Evolutionary conservation across 2,797 vertebrate genomes (phyloP).

Genomic region (Mallotus villosus): DNA sequence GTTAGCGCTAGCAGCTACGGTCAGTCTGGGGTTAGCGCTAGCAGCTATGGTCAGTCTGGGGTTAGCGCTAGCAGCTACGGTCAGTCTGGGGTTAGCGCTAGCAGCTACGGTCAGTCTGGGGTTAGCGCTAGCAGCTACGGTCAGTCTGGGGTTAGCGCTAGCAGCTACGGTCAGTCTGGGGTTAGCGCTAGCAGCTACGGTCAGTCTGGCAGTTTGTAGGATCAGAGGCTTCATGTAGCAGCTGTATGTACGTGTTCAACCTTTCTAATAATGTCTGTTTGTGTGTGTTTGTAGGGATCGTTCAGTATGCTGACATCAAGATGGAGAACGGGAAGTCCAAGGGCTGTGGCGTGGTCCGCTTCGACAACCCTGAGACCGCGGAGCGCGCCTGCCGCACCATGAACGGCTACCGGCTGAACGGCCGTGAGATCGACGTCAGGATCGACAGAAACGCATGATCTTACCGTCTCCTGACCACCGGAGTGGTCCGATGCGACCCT

Average conservation of each 20-base stretch:
- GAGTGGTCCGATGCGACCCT: no score
- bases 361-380: slow-evolving; percentile 92
- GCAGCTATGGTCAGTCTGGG: no score
- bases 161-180: no score
- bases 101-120: no score
- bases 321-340: slow-evolving; percentile 99
- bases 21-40: no score
- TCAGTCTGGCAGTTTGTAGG: no score
- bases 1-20: no score
- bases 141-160: no score
- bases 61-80: no score
- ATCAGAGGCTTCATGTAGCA: background rate
- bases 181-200: no score
- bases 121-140: no score
- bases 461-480: slow-evolving; percentile 30
- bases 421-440: slow-evolving; percentile 94
- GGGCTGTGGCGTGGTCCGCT: slow-evolving; percentile 94
- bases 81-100: no score
- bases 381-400: slow-evolving; percentile 94
- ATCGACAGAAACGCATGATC: slow-evolving; percentile 93
- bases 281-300: slow-evolving; percentile 77
- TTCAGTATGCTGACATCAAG: slow-evolving; percentile 97
- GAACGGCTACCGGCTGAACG: slow-evolving; percentile 92
- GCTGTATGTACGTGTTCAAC: background rate
- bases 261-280: background rate